Percentiles rank a stretch among this genome's conserved stretches.
Conservation (phyloP, 2,797 vertebrate genomes). For the Nyctalus aviator region DNA sequence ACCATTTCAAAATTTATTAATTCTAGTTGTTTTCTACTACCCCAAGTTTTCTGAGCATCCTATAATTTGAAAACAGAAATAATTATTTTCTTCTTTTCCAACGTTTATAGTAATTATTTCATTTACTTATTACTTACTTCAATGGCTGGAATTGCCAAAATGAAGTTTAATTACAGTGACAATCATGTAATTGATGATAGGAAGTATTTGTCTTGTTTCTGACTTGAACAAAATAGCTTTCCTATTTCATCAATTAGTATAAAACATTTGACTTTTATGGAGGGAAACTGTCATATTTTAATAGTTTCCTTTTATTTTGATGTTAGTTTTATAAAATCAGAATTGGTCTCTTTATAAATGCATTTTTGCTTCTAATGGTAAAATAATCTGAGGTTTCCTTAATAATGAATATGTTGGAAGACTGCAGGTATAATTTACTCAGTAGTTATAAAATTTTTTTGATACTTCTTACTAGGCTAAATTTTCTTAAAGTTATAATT, state of each 20-base stretch:
- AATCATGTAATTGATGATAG: not conserved
- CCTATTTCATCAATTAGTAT: not conserved
- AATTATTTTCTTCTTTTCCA: conserved; percentile 25
- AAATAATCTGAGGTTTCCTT: conserved; percentile 11
- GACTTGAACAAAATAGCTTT: not conserved
- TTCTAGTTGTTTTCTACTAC: conserved; percentile 12
- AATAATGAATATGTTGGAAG: not conserved
- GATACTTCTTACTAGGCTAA: conserved; percentile 11
- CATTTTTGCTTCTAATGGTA: conserved; percentile 43
- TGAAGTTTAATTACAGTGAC: not conserved
- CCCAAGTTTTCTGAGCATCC: not conserved
- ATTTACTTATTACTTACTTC: conserved; percentile 32
- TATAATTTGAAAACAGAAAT: conserved; percentile 44
- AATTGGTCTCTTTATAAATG: conserved; percentile 42
- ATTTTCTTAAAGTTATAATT: conserved; percentile 38
- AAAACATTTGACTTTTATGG: not conserved
- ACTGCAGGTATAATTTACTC: conserved; percentile 24
- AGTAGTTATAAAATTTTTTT: conserved; percentile 37
- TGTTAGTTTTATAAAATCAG: conserved; percentile 3
- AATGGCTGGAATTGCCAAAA: not conserved
- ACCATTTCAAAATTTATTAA: conserved; percentile 36
- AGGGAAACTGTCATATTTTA: not conserved
- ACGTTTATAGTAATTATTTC: conserved; percentile 37
- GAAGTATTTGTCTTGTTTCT: conserved; percentile 22
- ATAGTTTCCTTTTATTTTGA: conserved; percentile 41